Conservation (phyloP, 2,797 vertebrate genomes). For the Hippoglossus hippoglossus region DNA sequence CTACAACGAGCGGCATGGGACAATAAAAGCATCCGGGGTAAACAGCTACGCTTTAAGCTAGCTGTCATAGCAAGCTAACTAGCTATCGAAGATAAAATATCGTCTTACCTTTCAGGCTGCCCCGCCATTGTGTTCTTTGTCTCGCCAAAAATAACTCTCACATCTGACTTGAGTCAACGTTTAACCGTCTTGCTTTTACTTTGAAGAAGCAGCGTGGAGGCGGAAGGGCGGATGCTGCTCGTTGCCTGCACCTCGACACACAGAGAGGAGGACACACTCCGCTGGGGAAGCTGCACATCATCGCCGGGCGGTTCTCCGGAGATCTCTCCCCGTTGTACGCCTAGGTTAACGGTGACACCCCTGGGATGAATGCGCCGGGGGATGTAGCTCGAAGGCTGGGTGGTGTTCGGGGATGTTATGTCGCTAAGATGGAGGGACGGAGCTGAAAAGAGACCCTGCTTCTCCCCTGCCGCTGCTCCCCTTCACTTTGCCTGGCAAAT, state of each 20-base stretch:
- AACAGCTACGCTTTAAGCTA: too few relatives aligned
- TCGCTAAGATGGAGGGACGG: slow-evolving; percentile 10
- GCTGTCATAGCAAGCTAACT: too few relatives aligned
- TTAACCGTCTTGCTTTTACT: slow-evolving; percentile 25
- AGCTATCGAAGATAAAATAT: too few relatives aligned
- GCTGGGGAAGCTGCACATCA: slow-evolving; percentile 53
- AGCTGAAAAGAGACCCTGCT: slow-evolving; percentile 7
- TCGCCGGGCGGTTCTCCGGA: slow-evolving; percentile 39
- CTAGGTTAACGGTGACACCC: slow-evolving; percentile 44
- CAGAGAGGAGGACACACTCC: slow-evolving; percentile 37
- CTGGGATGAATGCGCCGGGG: slow-evolving; percentile 56
- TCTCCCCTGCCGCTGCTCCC: slow-evolving; percentile 48
- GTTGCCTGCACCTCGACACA: slow-evolving; percentile 38
- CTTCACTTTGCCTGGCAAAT: slow-evolving; percentile 67
- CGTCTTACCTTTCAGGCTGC: too few relatives aligned
- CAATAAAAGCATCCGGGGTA: too few relatives aligned
- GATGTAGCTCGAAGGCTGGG: slow-evolving; percentile 35
- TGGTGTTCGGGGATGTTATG: slow-evolving; percentile 34
- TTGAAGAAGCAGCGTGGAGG: not conserved
- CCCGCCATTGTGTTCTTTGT: too few relatives aligned
- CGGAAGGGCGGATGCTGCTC: slow-evolving; percentile 57
- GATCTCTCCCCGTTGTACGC: slow-evolving; percentile 21
- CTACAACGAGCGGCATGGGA: too few relatives aligned
- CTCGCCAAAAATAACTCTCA: too few relatives aligned
- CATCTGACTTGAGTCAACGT: not conserved